phyloP scores from a whole-genome alignment of 2,888 invertebrate genomes.

The Agonopterix subpropinquella region DNA sequence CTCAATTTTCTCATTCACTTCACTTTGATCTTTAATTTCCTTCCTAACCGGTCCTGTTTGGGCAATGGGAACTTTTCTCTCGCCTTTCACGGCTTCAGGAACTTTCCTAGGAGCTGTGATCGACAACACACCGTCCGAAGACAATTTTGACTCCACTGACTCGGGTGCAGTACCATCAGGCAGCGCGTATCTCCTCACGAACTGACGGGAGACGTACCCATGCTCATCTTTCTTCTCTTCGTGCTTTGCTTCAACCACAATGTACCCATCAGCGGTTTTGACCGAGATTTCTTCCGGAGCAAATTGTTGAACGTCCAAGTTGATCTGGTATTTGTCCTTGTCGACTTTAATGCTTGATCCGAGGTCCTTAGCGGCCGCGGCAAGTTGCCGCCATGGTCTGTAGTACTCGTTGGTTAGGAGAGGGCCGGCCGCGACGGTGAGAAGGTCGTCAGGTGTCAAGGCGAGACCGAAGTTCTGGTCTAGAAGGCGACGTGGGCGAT shows the following conservation, averaged over 20 bases:
- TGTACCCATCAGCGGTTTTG: constrained; percentile 79
- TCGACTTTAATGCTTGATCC: constrained; percentile 66
- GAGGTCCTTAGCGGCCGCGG: constrained; percentile 51
- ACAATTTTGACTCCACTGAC: constrained; percentile 80
- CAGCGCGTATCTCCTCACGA: constrained; percentile 81
- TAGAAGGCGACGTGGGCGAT: not conserved
- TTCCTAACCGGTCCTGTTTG: constrained; percentile 73
- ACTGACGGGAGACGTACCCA: constrained; percentile 82
- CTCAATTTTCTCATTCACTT: constrained; percentile 3
- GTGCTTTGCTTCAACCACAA: constrained; percentile 84
- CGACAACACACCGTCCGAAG: constrained; percentile 84
- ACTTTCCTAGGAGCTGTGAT: constrained; percentile 74
- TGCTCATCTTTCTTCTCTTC: constrained; percentile 84
- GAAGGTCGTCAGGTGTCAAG: constrained; percentile 52
- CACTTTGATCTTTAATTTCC: constrained; percentile 44
- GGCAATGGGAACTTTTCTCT: constrained; percentile 72
- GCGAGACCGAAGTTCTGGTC: constrained; percentile 64
- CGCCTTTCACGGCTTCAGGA: constrained; percentile 32
- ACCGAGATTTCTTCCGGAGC: constrained; percentile 83
- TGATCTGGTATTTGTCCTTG: constrained; percentile 76
- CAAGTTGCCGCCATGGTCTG: constrained; percentile 48
- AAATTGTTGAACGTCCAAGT: constrained; percentile 84
- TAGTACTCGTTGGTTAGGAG: constrained; percentile 43
- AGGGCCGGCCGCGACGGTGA: constrained; percentile 23
- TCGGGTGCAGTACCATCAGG: constrained; percentile 82